Conservation (phyloP, 2,113 vertebrate species). For the Datnioides undecimradiatus region DNA sequence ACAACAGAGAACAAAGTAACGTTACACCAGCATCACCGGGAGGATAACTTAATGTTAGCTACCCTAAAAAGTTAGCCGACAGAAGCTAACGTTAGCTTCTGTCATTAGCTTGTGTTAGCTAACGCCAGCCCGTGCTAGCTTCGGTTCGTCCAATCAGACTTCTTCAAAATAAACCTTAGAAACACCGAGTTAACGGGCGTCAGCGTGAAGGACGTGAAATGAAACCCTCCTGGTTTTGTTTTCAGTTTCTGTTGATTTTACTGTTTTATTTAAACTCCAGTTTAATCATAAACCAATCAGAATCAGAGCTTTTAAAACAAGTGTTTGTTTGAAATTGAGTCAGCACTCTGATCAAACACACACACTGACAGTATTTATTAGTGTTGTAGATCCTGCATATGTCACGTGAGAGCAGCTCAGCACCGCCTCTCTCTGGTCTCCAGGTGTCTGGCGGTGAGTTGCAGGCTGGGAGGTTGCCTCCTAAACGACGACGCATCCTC, state of each 20-base stretch:
- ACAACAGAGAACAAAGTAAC: neutral
- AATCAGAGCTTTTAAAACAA: too few relatives aligned
- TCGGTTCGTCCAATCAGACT: neutral
- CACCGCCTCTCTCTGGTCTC: neutral
- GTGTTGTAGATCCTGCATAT: neutral
- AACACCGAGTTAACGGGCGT: rapidly evolving
- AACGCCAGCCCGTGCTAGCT: too few relatives aligned
- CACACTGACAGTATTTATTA: too few relatives aligned
- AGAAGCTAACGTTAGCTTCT: too few relatives aligned
- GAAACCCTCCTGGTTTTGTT: neutral
- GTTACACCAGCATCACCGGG: neutral
- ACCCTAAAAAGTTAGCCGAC: too few relatives aligned
- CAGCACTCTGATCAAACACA: too few relatives aligned
- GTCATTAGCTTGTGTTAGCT: too few relatives aligned
- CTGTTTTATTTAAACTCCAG: neutral
- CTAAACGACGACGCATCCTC: constrained; percentile 81
- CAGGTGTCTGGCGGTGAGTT: constrained; percentile 58
- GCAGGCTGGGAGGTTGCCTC: constrained; percentile 43
- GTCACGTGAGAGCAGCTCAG: neutral
- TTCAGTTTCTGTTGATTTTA: neutral
- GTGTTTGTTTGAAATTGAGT: too few relatives aligned
- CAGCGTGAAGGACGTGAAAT: too few relatives aligned
- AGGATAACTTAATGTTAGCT: too few relatives aligned
- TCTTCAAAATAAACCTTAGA: constrained; percentile 26
- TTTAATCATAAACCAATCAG: neutral